A percentile compares a stretch with the other conserved stretches of the same genome.
Evolutionary conservation across 2,113 vertebrate genomes (phyloP).

Genomic region (Nipponia nippon): DNA sequence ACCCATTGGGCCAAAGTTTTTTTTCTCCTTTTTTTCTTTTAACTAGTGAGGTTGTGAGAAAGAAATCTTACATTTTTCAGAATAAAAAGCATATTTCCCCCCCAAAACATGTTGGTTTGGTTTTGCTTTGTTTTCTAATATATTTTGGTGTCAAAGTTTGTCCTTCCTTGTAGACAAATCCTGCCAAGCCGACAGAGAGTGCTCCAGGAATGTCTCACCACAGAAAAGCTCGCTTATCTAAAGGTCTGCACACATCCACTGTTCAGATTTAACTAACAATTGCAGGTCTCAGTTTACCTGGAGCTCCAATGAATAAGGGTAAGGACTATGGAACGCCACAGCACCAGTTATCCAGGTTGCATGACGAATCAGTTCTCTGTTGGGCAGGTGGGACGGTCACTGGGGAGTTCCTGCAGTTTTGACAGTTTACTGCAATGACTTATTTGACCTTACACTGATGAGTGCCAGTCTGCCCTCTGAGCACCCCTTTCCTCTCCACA

Average conservation of each 20-base stretch:
- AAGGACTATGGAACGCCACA: neutral
- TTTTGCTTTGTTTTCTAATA: neutral
- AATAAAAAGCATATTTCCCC: neutral
- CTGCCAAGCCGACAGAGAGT: neutral
- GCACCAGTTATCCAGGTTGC: neutral
- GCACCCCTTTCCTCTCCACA: neutral
- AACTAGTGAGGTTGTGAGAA: neutral
- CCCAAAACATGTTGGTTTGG: accelerated
- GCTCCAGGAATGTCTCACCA: neutral
- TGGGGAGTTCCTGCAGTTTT: neutral
- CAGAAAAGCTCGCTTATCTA: neutral
- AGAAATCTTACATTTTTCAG: neutral
- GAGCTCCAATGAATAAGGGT: accelerated
- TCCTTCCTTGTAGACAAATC: neutral
- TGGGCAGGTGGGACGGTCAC: neutral
- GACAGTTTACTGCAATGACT: neutral
- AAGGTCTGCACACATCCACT: neutral
- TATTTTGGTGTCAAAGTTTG: neutral
- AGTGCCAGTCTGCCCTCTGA: neutral
- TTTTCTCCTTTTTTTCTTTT: neutral
- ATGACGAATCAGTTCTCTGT: neutral
- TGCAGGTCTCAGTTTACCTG: neutral
- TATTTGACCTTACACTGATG: neutral
- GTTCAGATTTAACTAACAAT: neutral
- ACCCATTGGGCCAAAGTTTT: neutral